phyloP scores from a whole-genome alignment of 53 echinoderm and acorn worm species.

The Antedon mediterranea region DNA sequence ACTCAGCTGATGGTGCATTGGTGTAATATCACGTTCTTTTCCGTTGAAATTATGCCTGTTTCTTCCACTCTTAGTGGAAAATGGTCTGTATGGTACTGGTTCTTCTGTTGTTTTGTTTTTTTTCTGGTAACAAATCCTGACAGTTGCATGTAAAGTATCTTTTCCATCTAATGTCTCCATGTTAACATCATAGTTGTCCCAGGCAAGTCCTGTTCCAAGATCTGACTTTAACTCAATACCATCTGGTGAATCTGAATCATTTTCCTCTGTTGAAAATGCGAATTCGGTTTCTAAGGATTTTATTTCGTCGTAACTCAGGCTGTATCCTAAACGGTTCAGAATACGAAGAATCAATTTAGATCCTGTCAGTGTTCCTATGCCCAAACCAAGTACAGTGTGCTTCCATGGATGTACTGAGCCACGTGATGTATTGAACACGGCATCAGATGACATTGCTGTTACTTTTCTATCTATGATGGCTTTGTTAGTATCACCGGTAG shows the following conservation, averaged over 20 bases:
- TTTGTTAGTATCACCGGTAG: constrained; percentile 14
- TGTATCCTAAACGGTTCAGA: constrained; percentile 39
- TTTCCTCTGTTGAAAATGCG: constrained; percentile 14
- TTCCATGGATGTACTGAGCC: constrained; percentile 47
- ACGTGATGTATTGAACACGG: constrained; percentile 28
- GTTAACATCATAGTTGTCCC: not conserved
- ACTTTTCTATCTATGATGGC: constrained; percentile 22
- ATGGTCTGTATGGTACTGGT: not conserved
- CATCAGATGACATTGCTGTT: constrained; percentile 44
- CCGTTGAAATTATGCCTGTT: constrained; percentile 30
- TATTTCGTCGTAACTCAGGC: constrained; percentile 27
- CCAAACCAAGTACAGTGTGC: constrained; percentile 37
- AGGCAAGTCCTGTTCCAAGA: not conserved
- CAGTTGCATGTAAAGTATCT: constrained; percentile 29
- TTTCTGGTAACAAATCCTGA: constrained; percentile 58
- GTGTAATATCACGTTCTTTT: constrained; percentile 28
- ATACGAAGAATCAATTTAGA: constrained; percentile 24
- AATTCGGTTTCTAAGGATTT: constrained; percentile 42
- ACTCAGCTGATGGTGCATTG: constrained; percentile 1
- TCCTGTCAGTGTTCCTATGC: constrained; percentile 30
- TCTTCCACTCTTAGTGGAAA: constrained; percentile 17
- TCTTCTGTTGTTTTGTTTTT: not conserved
- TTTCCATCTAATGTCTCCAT: not conserved
- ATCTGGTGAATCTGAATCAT: constrained; percentile 2
- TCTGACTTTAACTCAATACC: no score